A percentile compares a stretch with the other conserved stretches of the same genome.
Conservation (phyloP, 1,140 invertebrate species). For the Bombus confusus region DNA sequence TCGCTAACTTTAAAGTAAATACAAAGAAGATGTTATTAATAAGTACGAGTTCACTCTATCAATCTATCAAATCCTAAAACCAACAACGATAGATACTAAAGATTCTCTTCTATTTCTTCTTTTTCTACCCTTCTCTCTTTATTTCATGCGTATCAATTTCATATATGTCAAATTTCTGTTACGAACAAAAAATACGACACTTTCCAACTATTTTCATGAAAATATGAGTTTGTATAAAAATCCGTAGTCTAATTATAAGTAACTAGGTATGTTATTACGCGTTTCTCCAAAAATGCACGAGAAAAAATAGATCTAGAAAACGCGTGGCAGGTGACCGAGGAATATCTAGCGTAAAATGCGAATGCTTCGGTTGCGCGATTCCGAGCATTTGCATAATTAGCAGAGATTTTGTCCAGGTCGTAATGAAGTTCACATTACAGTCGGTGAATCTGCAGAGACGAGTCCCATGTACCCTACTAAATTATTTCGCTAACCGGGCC, state of each 20-base stretch:
- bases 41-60: too few relatives aligned
- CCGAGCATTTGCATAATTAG: slow-evolving; percentile 55
- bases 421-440: slow-evolving; percentile 48
- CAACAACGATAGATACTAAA: too few relatives aligned
- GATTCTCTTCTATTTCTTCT: background rate
- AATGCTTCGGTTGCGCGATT: slow-evolving; percentile 28
- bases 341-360: slow-evolving; percentile 26
- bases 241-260: too few relatives aligned
- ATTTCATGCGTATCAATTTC: too few relatives aligned
- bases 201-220: too few relatives aligned
- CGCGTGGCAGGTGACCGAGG: background rate
- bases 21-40: background rate
- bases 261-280: background rate
- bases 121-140: background rate
- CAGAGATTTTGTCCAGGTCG: slow-evolving; percentile 47
- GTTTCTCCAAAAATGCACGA: background rate
- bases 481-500: slow-evolving; percentile 29
- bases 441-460: slow-evolving; percentile 18
- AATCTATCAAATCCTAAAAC: too few relatives aligned
- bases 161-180: too few relatives aligned
- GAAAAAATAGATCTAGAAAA: background rate
- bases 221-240: too few relatives aligned
- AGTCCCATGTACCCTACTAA: slow-evolving; percentile 21
- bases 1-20: background rate
- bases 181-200: too few relatives aligned